Conservation (phyloP, 1,140 invertebrate species). For the Drosophila bocqueti region DNA sequence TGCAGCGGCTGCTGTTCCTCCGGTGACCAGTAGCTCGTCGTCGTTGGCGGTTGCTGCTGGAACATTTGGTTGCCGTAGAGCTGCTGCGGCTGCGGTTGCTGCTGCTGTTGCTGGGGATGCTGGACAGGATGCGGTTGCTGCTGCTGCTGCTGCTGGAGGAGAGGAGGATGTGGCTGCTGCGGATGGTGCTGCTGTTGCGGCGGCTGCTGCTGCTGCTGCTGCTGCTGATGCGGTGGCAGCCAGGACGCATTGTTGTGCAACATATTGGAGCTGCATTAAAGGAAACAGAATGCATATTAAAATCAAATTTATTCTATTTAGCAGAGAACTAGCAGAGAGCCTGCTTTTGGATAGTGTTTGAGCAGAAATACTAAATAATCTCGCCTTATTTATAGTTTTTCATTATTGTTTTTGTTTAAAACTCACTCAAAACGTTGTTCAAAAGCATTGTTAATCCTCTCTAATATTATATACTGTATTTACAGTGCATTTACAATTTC, state of each 20-base stretch:
- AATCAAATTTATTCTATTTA: constrained; percentile 1
- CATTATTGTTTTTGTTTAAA: not conserved
- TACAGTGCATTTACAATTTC: not conserved
- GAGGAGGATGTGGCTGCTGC: constrained; percentile 29
- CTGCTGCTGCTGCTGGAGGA: constrained; percentile 32
- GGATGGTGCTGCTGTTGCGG: constrained; percentile 35
- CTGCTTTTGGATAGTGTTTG: not conserved
- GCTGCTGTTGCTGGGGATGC: constrained; percentile 29
- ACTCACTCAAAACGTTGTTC: not conserved
- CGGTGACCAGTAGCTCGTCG: constrained; percentile 53
- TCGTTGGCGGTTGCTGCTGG: constrained; percentile 44
- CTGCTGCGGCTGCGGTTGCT: constrained; percentile 43
- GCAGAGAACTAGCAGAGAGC: not conserved
- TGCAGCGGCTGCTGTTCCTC: constrained; percentile 37
- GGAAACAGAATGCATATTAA: constrained; percentile 2
- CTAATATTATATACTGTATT: not conserved
- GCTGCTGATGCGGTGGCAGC: constrained; percentile 61
- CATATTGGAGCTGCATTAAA: constrained; percentile 55
- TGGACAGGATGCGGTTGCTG: constrained; percentile 34
- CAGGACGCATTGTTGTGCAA: constrained; percentile 74
- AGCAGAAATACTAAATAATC: no score
- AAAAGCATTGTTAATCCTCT: not conserved
- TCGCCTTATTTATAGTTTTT: not conserved
- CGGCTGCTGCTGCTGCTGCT: constrained; percentile 26
- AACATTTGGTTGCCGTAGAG: constrained; percentile 73